Conservation (phyloP, 2,113 vertebrate species). For the Castor canadensis region DNA sequence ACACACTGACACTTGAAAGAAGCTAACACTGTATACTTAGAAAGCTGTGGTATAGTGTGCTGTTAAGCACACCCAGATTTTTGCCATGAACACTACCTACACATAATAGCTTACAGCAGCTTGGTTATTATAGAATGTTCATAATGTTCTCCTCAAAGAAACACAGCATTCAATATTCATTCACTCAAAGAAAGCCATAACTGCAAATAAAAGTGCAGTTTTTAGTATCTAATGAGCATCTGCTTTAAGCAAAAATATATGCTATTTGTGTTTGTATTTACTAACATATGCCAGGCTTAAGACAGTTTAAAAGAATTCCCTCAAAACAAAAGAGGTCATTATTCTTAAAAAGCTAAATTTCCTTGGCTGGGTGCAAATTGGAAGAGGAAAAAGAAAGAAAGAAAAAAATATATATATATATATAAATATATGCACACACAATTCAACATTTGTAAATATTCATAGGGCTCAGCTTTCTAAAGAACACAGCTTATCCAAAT, state of each 20-base stretch:
- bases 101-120: neutral
- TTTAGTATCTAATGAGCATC: slow-evolving; percentile 42
- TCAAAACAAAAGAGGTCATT: slow-evolving; percentile 58
- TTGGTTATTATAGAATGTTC: neutral
- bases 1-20: neutral
- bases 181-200: slow-evolving; percentile 53
- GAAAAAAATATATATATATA: no score
- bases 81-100: neutral
- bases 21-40: neutral
- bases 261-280: slow-evolving; percentile 54
- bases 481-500: slow-evolving; percentile 63
- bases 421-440: slow-evolving; percentile 54
- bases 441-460: slow-evolving; percentile 66
- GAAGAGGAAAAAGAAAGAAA: slow-evolving; percentile 23
- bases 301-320: slow-evolving; percentile 53
- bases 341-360: slow-evolving; percentile 57
- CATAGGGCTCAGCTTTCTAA: slow-evolving; percentile 64
- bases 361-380: slow-evolving; percentile 14
- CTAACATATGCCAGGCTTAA: slow-evolving; percentile 56
- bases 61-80: slow-evolving; percentile 22
- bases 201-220: slow-evolving; percentile 49
- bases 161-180: slow-evolving; percentile 34
- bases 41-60: neutral
- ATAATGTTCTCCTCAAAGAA: slow-evolving; percentile 48
- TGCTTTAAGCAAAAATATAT: slow-evolving; percentile 46